phyloP scores from a whole-genome alignment of 2,113 vertebrate species.

The Callipepla californica region DNA sequence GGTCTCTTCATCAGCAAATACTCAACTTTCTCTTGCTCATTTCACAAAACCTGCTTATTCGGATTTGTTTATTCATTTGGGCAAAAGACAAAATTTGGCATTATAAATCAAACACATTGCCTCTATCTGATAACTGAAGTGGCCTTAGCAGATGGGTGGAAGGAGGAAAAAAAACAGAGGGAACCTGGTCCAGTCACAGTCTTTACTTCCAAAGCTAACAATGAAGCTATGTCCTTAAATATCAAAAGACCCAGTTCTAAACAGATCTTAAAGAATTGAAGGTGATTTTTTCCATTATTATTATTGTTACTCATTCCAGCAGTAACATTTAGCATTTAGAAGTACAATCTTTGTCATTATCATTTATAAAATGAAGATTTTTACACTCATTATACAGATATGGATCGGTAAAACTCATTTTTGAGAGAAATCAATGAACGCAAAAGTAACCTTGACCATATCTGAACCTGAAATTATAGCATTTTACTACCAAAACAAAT shows the following conservation, averaged over 20 bases:
- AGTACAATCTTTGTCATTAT: neutral
- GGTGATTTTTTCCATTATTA: neutral
- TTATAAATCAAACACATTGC: neutral
- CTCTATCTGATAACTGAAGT: neutral
- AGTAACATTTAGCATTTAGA: neutral
- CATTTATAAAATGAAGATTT: neutral
- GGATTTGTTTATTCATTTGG: neutral
- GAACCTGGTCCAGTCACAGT: neutral
- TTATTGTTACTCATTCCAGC: neutral
- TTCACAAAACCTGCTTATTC: neutral
- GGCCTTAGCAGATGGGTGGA: neutral
- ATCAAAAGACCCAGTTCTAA: neutral
- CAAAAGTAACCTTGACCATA: neutral
- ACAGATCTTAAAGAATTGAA: neutral
- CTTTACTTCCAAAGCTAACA: neutral
- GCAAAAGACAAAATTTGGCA: neutral
- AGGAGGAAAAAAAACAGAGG: neutral
- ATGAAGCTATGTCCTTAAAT: neutral
- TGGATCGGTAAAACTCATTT: neutral
- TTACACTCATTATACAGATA: neutral
- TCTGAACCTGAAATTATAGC: neutral
- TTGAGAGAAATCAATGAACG: neutral
- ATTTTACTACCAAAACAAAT: neutral
- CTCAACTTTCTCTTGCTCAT: neutral
- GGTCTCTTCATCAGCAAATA: neutral